phyloP scores from a whole-genome alignment of 2,888 invertebrate genomes.

The Chironomus tentans region DNA sequence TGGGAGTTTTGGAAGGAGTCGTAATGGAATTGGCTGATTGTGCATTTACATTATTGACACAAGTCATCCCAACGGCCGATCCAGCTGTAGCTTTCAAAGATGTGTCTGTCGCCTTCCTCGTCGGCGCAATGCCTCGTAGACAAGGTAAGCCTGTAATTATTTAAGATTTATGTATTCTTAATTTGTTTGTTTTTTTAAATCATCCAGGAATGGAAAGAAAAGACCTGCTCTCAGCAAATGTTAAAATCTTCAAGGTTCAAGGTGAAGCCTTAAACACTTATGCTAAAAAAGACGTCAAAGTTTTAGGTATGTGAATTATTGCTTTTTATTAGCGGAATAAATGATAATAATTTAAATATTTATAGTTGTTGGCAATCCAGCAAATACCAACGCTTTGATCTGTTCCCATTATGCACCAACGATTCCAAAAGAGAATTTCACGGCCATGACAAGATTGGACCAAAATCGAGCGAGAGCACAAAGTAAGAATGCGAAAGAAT shows the following conservation, averaged over 20 bases:
- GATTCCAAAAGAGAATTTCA: constrained; percentile 92
- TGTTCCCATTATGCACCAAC: constrained; percentile 92
- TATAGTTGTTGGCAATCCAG: constrained; percentile 93
- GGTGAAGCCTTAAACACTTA: constrained; percentile 58
- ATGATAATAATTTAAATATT: background rate
- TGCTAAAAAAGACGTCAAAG: constrained; percentile 88
- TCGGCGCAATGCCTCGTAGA: constrained; percentile 96
- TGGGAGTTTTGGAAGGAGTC: constrained; percentile 94
- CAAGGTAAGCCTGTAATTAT: constrained; percentile 45
- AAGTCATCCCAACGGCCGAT: constrained; percentile 79
- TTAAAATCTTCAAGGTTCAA: constrained; percentile 87
- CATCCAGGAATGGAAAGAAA: constrained; percentile 85
- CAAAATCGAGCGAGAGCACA: constrained; percentile 95
- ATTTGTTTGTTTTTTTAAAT: no score
- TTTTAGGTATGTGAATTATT: constrained; percentile 42
- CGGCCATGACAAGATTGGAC: constrained; percentile 96
- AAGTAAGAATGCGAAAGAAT: constrained; percentile 31
- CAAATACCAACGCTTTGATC: constrained; percentile 96
- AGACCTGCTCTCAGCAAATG: constrained; percentile 93
- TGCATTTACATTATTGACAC: constrained; percentile 77
- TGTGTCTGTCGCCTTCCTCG: constrained; percentile 91
- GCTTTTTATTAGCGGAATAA: background rate
- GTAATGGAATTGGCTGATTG: constrained; percentile 97
- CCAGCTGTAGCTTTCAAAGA: constrained; percentile 90
- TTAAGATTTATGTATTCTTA: no score